Evolutionary conservation across 2,888 invertebrate species (phyloP).

Genomic region (Aleiodes alternator): DNA sequence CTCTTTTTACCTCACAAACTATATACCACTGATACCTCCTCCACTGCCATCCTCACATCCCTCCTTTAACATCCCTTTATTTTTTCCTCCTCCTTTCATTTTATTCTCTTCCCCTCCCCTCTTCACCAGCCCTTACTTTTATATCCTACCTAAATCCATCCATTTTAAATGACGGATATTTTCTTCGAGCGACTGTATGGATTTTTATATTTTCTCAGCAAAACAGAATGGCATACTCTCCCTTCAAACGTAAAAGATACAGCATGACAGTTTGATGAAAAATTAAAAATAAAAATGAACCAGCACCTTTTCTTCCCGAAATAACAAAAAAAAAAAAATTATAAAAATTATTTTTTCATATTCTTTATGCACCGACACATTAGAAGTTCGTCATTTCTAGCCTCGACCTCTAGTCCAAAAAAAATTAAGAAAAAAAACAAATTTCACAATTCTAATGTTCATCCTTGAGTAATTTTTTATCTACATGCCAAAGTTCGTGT

Average conservation of each 20-base stretch:
- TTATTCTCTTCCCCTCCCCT: conserved; percentile 28
- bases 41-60: conserved; percentile 46
- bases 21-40: conserved; percentile 40
- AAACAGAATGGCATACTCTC: conserved; percentile 29
- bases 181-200: conserved; percentile 70
- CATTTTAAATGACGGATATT: conserved; percentile 75
- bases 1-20: conserved; percentile 35
- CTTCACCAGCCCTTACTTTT: conserved; percentile 63
- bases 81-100: conserved; percentile 31
- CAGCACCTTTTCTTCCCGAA: background rate
- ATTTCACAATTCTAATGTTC: conserved; percentile 1
- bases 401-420: conserved; percentile 3
- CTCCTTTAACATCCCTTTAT: conserved; percentile 22
- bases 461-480: conserved; percentile 11
- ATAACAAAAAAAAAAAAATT: too few relatives aligned
- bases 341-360: too few relatives aligned
- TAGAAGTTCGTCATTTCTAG: background rate
- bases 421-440: background rate
- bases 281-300: conserved; percentile 1
- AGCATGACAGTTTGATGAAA: conserved; percentile 38
- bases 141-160: conserved; percentile 73
- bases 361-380: too few relatives aligned
- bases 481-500: conserved; percentile 13
- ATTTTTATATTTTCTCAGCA: conserved; percentile 68
- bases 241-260: conserved; percentile 1